Percentiles rank a stretch among this genome's conserved stretches.
phyloP scores from a whole-genome alignment of 2,888 invertebrate genomes.

The Synanthedon myopaeformis region DNA sequence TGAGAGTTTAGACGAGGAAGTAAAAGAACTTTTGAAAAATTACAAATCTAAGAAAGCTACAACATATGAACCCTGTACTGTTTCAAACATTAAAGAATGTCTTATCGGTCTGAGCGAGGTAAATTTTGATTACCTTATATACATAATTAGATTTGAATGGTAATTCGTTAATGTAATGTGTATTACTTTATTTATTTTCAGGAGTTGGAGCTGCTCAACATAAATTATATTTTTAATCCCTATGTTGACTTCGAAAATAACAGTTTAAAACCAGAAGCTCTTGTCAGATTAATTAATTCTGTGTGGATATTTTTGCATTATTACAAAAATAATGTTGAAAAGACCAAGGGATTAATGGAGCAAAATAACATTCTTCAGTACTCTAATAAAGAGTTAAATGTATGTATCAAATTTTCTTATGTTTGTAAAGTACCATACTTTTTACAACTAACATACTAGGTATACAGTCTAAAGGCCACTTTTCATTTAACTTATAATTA shows the following conservation, averaged over 20 bases:
- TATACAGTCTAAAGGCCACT: too few relatives aligned
- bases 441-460: too few relatives aligned
- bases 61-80: slow-evolving; percentile 49
- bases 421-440: too few relatives aligned
- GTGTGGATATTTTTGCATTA: slow-evolving; percentile 45
- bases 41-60: slow-evolving; percentile 54
- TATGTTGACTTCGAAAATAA: slow-evolving; percentile 35
- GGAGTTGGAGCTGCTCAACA: slow-evolving; percentile 50
- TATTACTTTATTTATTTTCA: slow-evolving; percentile 13
- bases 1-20: slow-evolving; percentile 49
- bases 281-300: slow-evolving; percentile 50
- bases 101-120: slow-evolving; percentile 55
- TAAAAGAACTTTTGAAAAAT: slow-evolving; percentile 51
- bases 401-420: slow-evolving; percentile 18
- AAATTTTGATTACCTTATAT: slow-evolving; percentile 3
- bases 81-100: slow-evolving; percentile 48
- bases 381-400: slow-evolving; percentile 50
- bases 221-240: slow-evolving; percentile 52
- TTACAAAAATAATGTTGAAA: slow-evolving; percentile 39
- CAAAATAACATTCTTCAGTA: slow-evolving; percentile 47
- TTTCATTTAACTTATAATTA: too few relatives aligned
- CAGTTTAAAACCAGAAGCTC: slow-evolving; percentile 30
- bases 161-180: too few relatives aligned
- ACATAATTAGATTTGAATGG: too few relatives aligned
- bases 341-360: slow-evolving; percentile 35